Conservation (phyloP, 1,140 invertebrate species). For the Drosophila suzukii region DNA sequence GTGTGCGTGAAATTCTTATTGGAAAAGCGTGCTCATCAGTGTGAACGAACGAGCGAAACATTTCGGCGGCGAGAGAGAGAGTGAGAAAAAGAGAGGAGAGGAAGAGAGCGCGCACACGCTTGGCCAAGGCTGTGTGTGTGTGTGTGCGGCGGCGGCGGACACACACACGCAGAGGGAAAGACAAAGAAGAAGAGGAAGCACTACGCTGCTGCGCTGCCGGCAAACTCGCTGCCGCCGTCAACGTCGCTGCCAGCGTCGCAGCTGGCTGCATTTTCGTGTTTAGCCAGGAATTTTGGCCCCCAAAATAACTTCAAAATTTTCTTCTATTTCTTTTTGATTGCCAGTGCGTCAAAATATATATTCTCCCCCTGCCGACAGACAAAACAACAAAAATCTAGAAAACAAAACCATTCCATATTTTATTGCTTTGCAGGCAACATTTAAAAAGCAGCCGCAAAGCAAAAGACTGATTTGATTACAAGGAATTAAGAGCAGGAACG, state of each 20-base stretch:
- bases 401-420: constrained; percentile 5
- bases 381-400: not conserved
- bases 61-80: constrained; percentile 61
- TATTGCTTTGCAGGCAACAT: constrained; percentile 34
- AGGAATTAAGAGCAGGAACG: constrained; percentile 31
- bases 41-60: constrained; percentile 55
- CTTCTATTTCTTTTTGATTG: constrained; percentile 31
- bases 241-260: constrained; percentile 43
- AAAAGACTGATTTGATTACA: constrained; percentile 42
- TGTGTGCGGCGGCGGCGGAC: constrained; percentile 18
- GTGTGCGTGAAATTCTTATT: constrained; percentile 73
- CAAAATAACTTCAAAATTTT: constrained; percentile 58
- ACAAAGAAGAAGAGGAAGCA: constrained; percentile 70
- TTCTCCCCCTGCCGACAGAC: not conserved
- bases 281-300: constrained; percentile 46
- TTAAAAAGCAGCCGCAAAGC: constrained; percentile 25
- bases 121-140: constrained; percentile 53
- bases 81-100: constrained; percentile 8
- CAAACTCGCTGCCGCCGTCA: constrained; percentile 49
- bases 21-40: constrained; percentile 77
- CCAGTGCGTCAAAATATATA: constrained; percentile 40
- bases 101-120: constrained; percentile 55
- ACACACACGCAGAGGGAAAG: constrained; percentile 55
- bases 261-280: constrained; percentile 36
- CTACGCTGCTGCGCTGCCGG: constrained; percentile 57